These are phyloP conservation scores for Anastatus disparis DNA, from an alignment of 1,140 invertebrate species.

Conservation along the genomic window DNA sequence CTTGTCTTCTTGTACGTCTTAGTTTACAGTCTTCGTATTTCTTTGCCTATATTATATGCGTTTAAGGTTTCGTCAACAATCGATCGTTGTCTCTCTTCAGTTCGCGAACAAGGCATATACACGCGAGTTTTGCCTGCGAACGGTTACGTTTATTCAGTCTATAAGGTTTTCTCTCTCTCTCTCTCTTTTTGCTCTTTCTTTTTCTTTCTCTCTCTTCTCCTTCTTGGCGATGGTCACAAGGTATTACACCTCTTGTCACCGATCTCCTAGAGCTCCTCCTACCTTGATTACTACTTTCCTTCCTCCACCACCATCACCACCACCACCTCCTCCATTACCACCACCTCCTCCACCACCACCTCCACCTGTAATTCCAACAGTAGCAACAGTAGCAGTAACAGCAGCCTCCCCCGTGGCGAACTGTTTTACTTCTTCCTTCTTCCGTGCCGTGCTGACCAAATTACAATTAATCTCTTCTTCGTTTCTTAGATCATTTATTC, in stretches of 20 bases:
- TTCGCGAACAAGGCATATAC: too few species aligned
- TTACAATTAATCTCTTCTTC: too few species aligned
- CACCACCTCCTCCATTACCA: background rate
- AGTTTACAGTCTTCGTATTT: background rate
- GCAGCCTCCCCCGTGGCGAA: background rate
- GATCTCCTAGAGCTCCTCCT: constrained; percentile 11
- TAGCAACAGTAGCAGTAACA: too few species aligned
- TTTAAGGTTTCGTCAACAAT: background rate
- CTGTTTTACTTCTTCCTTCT: too few species aligned
- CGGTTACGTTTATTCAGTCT: background rate
- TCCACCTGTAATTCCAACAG: too few species aligned
- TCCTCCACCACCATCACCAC: constrained; percentile 3
- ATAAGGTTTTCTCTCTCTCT: too few species aligned
- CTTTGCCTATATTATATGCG: background rate
- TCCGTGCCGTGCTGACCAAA: too few species aligned
- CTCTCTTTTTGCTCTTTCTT: too few species aligned
- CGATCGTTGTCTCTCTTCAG: too few species aligned
- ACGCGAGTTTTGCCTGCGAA: too few species aligned
- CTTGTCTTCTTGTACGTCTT: background rate
- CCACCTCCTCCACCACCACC: background rate
- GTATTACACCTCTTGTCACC: constrained; percentile 16
- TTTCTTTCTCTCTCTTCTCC: background rate
- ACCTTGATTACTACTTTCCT: too few species aligned
- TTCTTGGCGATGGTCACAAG: background rate
- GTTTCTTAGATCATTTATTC: too few species aligned